Percentiles rank a stretch among this genome's conserved stretches.
Evolutionary conservation across 2,113 vertebrate species (phyloP).

Genomic region (Eurystomus gularis): DNA sequence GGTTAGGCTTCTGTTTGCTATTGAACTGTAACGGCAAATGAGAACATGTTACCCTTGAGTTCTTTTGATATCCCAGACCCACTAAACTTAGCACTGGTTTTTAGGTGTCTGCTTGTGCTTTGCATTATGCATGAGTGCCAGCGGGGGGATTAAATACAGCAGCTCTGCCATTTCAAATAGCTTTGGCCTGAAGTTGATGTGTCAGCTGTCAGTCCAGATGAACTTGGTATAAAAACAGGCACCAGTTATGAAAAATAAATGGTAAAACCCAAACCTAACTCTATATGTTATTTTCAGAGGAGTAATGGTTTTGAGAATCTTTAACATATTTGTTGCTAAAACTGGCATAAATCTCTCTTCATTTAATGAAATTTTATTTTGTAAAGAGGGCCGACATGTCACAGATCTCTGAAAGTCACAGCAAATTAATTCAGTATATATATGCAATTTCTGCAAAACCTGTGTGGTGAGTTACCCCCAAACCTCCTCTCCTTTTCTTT

Average conservation of each 20-base stretch:
- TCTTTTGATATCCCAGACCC: neutral
- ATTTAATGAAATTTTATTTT: neutral
- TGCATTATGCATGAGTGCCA: constrained; percentile 46
- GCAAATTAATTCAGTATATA: neutral
- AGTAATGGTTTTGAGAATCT: neutral
- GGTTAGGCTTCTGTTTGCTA: neutral
- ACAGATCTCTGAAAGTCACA: neutral
- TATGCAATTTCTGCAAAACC: neutral
- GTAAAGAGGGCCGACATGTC: neutral
- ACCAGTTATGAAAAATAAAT: neutral
- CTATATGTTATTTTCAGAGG: neutral
- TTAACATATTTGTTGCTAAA: neutral
- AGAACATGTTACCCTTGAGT: constrained; percentile 7
- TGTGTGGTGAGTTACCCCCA: fast-evolving
- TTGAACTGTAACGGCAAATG: neutral
- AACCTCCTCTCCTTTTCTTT: fast-evolving
- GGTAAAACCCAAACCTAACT: neutral
- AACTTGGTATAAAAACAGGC: neutral
- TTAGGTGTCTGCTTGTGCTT: constrained; percentile 26
- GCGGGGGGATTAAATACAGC: constrained; percentile 10
- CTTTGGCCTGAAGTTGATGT: constrained; percentile 38
- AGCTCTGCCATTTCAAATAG: constrained; percentile 54
- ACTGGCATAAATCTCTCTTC: neutral
- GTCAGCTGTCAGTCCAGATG: constrained; percentile 58
- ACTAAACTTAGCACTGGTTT: neutral